Percentiles rank a stretch among this genome's conserved stretches.
phyloP scores from a whole-genome alignment of 2,888 invertebrate genomes.

The Enoplolaimus lenunculus region DNA sequence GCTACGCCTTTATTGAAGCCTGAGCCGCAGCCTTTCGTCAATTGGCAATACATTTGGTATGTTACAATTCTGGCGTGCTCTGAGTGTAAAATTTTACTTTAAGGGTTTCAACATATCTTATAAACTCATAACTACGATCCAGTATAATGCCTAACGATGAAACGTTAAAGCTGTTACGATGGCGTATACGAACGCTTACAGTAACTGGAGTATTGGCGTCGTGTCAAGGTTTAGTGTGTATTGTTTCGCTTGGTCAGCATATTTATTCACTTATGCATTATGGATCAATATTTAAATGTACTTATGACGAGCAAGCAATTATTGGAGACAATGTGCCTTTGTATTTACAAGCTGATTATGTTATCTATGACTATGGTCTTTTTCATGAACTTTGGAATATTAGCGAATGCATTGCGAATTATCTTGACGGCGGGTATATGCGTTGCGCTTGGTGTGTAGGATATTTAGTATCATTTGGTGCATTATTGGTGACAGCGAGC shows the following conservation, averaged over 20 bases:
- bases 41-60: too few relatives aligned
- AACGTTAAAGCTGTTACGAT: background rate
- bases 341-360: background rate
- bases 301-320: background rate
- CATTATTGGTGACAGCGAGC: background rate
- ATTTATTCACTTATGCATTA: background rate
- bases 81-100: too few relatives aligned
- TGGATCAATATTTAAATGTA: background rate
- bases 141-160: too few relatives aligned
- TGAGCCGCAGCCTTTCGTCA: too few relatives aligned
- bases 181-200: background rate
- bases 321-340: background rate
- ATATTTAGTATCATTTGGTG: background rate
- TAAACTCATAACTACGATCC: too few relatives aligned
- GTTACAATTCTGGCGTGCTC: too few relatives aligned
- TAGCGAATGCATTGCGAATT: constrained; percentile 34
- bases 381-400: constrained; percentile 31
- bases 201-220: background rate
- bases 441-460: constrained; percentile 10
- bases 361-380: constrained; percentile 29
- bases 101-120: too few relatives aligned
- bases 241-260: background rate
- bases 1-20: too few relatives aligned
- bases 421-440: constrained; percentile 29
- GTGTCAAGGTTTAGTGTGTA: background rate